Percentiles rank a stretch among this genome's conserved stretches.
phyloP scores from a whole-genome alignment of 1,140 invertebrate genomes.

The Eumaeus atala region DNA sequence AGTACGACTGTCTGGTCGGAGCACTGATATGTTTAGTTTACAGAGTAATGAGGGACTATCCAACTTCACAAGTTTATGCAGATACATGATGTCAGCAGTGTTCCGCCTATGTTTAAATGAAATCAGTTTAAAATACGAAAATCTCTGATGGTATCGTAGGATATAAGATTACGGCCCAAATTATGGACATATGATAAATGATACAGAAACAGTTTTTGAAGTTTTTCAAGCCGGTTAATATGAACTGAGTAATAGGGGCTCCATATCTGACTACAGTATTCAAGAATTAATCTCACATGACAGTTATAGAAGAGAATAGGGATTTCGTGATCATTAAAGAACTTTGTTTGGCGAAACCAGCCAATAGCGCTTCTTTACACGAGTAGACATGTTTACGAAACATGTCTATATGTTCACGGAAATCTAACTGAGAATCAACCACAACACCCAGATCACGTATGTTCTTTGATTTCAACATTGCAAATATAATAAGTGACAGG shows the following conservation, averaged over 20 bases:
- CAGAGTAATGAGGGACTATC: background rate
- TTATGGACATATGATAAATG: background rate
- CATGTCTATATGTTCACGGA: no score
- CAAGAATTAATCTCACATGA: conserved; percentile 11
- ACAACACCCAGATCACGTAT: no score
- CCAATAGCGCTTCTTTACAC: background rate
- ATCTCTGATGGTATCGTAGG: background rate
- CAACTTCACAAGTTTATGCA: background rate
- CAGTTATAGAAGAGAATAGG: conserved; percentile 1
- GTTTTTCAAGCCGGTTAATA: background rate
- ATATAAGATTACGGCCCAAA: background rate
- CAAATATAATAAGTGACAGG: background rate
- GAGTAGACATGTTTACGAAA: no score
- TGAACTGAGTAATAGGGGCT: conserved; percentile 1
- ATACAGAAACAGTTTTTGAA: conserved; percentile 1
- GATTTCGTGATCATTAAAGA: conserved; percentile 14
- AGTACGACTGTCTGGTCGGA: background rate
- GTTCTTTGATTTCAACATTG: background rate
- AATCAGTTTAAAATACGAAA: background rate
- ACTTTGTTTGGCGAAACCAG: conserved; percentile 14
- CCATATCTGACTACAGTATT: conserved; percentile 10
- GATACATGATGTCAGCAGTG: background rate
- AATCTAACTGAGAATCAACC: no score
- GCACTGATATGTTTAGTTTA: background rate
- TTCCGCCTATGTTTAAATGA: background rate